These are phyloP conservation scores for Tolmerus cingulatus DNA, from an alignment of 2,888 invertebrate genomes.

Conservation along the genomic window DNA sequence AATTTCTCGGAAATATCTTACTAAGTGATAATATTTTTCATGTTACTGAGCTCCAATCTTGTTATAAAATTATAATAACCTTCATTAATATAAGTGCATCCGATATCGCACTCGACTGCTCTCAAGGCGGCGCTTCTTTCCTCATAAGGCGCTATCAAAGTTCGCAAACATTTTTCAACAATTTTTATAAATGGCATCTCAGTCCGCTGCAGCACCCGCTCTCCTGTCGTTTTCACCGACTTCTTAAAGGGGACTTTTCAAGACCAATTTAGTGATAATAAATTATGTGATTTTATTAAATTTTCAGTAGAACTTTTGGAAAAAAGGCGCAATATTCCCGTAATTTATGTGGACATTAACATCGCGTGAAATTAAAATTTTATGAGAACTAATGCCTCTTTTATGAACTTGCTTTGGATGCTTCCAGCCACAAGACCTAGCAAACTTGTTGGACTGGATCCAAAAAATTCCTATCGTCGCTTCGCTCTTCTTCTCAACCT, in stretches of 20 bases:
- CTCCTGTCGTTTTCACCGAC: not conserved
- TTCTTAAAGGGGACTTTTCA: not conserved
- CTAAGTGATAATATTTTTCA: not conserved
- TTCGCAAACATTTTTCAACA: not conserved
- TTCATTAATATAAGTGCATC: not conserved
- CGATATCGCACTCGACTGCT: not conserved
- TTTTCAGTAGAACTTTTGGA: not conserved
- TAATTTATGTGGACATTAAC: slow-evolving; percentile 5
- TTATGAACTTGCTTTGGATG: slow-evolving; percentile 2
- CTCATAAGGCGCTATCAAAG: not conserved
- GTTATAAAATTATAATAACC: not conserved
- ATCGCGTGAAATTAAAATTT: slow-evolving; percentile 10
- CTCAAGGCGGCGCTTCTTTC: not conserved
- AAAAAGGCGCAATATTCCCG: not conserved
- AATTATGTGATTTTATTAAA: not conserved
- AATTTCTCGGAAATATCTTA: not conserved
- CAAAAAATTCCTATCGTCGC: not conserved
- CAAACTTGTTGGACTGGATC: not conserved
- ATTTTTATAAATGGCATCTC: not conserved
- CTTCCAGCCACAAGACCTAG: not conserved
- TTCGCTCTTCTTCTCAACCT: not conserved
- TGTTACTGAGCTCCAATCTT: not conserved
- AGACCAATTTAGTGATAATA: not conserved
- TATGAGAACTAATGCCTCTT: slow-evolving; percentile 16
- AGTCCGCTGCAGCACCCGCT: not conserved